phyloP scores from a whole-genome alignment of 2,797 vertebrate species.

The Meriones psammophilus region DNA sequence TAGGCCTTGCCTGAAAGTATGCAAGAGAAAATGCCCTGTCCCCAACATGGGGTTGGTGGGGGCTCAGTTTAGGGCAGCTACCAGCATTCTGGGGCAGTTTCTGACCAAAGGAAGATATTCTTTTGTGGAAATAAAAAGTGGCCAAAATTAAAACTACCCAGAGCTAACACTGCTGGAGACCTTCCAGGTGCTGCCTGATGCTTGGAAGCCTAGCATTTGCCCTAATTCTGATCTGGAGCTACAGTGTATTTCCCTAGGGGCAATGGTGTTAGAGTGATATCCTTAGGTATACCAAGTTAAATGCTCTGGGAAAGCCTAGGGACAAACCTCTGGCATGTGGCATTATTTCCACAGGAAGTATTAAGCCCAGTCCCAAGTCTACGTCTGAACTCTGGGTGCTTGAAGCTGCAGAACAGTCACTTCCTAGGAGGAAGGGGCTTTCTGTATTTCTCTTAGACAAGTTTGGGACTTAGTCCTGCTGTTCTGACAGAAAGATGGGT shows the following conservation, averaged over 20 bases:
- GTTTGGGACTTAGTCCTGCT: neutral
- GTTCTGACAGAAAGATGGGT: neutral
- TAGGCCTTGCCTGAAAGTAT: neutral
- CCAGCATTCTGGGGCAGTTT: neutral
- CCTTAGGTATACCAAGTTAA: neutral
- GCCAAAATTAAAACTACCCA: neutral
- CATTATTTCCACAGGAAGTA: neutral
- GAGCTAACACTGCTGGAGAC: neutral
- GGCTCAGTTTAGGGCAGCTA: neutral
- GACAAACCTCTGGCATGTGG: neutral
- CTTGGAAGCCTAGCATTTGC: neutral
- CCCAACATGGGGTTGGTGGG: neutral
- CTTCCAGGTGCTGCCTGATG: neutral
- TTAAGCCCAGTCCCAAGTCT: neutral
- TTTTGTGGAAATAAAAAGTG: conserved; percentile 44
- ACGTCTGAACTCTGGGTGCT: neutral
- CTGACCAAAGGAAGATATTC: neutral
- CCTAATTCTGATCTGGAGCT: conserved; percentile 18
- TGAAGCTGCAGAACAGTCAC: neutral
- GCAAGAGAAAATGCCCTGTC: neutral
- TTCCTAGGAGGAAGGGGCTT: neutral
- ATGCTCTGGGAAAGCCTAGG: neutral
- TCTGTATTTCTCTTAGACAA: neutral
- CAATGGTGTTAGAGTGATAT: neutral
- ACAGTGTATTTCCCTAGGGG: neutral